Conservation (phyloP, 2,888 invertebrate species). For the Heterodera filipjevi region DNA sequence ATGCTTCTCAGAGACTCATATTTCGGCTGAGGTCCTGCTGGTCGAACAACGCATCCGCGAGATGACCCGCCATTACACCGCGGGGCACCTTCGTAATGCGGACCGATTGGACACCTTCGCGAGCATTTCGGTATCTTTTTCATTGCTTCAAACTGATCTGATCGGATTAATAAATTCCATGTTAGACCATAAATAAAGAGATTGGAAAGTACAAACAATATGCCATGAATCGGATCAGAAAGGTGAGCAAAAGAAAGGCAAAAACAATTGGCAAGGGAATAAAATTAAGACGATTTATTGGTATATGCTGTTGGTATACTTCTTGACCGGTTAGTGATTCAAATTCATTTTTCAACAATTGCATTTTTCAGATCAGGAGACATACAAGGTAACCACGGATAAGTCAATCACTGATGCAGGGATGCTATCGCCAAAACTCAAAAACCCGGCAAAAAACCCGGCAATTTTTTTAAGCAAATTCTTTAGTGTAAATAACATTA, state of each 20-base stretch:
- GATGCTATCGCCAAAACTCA: too few species aligned
- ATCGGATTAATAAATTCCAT: background rate
- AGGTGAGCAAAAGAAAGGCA: slow-evolving; percentile 39
- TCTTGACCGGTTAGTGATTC: slow-evolving; percentile 50
- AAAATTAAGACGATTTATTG: slow-evolving; percentile 39
- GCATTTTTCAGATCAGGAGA: slow-evolving; percentile 52
- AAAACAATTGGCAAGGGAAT: background rate
- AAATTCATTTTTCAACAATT: background rate
- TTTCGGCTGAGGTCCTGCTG: slow-evolving; percentile 34
- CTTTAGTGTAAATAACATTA: too few species aligned
- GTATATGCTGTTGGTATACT: slow-evolving; percentile 54
- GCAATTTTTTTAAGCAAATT: too few species aligned
- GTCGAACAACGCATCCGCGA: slow-evolving; percentile 40
- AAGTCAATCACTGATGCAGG: too few species aligned
- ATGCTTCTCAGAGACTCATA: slow-evolving; percentile 17
- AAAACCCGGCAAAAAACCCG: too few species aligned
- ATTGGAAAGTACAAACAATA: slow-evolving; percentile 50
- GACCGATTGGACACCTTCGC: slow-evolving; percentile 20
- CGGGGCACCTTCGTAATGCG: slow-evolving; percentile 27
- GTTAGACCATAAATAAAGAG: slow-evolving; percentile 29
- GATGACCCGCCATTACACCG: slow-evolving; percentile 33
- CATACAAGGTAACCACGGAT: slow-evolving; percentile 60
- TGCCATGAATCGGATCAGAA: slow-evolving; percentile 60
- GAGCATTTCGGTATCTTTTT: slow-evolving; percentile 6
- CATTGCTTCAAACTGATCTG: background rate